Evolutionary conservation across 1,140 invertebrate genomes (phyloP), one percentile per base, ranked within the genome.

Genomic region (Rhyzopertha dominica): DNA sequence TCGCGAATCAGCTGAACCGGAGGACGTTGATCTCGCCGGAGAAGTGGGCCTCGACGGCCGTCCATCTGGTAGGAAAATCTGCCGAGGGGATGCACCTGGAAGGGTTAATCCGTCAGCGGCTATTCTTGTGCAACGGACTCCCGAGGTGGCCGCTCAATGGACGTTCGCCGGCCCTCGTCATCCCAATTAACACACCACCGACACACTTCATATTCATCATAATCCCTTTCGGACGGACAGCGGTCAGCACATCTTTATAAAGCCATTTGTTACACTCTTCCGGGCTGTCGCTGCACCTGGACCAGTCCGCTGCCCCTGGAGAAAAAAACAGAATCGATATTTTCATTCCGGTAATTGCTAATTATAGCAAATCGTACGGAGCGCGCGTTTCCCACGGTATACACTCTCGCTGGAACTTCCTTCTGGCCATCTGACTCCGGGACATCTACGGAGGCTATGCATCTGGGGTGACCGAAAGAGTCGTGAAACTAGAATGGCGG

Each of bases 401-500:
- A 14, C 35, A 24, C 18, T 24, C n/a, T 37, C 1, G 35, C 18
- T 37, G 12, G 24, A 43, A 43, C 35, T 49, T 53, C 44, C 43
- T 54, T 23, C 26, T 48, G 36, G 26, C 25, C 42, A 46, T 43
- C 42, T 49, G 32, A 38, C 37, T 44, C 40, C 41, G 34, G 40
- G 50, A 47, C 39, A 36, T 10, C 32, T 25, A 29, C 26, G 25
- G 31, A 43, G 47, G 30, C 43, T 34, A 37, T 51, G 52, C 59
- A 58, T 57, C 54, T 57, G 49, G 53, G 49, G 49, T 60, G 51
- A 58, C 58, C 58, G 59, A 62, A 59, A 61, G 56, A 58, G 58
- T 53, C 56, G 57, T 56, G 55, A 65, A 66, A 66, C 64, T 66
- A 65, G 64, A 66, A 66, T 66, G 62, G 61, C 62, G 58, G 62